Conservation (phyloP, 2,888 invertebrate genomes). For the Drymonia ruficornis region DNA sequence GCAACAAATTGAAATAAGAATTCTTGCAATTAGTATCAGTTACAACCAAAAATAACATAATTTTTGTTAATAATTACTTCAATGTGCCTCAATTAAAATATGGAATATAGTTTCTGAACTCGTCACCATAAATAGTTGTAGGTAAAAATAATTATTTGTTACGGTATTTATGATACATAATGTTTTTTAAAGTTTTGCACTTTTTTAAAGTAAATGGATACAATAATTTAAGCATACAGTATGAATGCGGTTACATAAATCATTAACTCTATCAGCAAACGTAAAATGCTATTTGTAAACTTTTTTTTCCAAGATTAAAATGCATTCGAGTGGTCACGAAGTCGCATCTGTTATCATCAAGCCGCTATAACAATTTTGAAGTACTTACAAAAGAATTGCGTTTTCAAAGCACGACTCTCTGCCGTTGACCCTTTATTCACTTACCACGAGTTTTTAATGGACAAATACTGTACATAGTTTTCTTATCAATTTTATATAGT, state of each 20-base stretch:
- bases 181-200: too few species aligned
- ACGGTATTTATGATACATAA: too few species aligned
- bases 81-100: too few species aligned
- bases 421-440: constrained; percentile 70
- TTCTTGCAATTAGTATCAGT: too few species aligned
- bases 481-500: neutral
- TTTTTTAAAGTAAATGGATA: too few species aligned
- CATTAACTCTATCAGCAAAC: neutral
- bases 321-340: constrained; percentile 60
- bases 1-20: too few species aligned
- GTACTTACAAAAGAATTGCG: constrained; percentile 76
- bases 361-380: constrained; percentile 74
- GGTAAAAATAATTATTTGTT: too few species aligned
- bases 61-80: too few species aligned
- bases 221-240: too few species aligned
- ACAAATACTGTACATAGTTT: constrained; percentile 5
- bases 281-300: constrained; percentile 13
- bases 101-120: too few species aligned
- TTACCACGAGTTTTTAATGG: constrained; percentile 31
- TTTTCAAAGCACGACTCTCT: constrained; percentile 77
- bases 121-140: too few species aligned
- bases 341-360: constrained; percentile 72
- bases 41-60: too few species aligned
- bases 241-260: neutral
- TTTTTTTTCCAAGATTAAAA: constrained; percentile 29